These are phyloP conservation scores for Reticulitermes speratus DNA, from an alignment of 1,140 invertebrate species.

Conservation along the genomic window DNA sequence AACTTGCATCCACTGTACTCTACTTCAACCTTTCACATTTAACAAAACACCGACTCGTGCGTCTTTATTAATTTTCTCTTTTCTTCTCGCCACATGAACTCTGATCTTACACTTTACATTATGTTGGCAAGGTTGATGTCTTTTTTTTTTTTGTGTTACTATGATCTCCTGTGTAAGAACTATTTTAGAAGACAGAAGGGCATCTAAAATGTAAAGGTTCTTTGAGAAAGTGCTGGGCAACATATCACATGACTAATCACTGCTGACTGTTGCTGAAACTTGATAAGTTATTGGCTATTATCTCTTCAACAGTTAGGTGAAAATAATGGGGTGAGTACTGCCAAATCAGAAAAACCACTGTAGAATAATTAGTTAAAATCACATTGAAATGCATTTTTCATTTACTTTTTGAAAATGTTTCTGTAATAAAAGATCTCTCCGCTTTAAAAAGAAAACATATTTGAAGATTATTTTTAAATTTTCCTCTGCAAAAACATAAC, in stretches of 20 bases:
- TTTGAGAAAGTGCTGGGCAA: neutral
- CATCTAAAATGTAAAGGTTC: conserved; percentile 11
- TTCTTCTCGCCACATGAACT: too few relatives aligned
- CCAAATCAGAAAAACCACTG: neutral
- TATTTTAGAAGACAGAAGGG: neutral
- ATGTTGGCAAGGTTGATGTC: conserved; percentile 8
- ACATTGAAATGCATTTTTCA: neutral
- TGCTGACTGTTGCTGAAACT: neutral
- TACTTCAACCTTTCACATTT: neutral
- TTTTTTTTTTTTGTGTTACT: neutral
- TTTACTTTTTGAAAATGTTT: neutral
- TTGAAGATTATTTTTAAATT: neutral
- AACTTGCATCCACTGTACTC: neutral
- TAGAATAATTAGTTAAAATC: neutral
- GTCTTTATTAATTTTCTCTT: neutral
- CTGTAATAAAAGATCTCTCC: neutral
- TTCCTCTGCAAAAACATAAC: neutral
- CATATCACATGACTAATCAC: conserved; percentile 8
- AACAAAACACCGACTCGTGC: neutral
- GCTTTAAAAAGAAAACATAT: neutral
- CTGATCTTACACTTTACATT: neutral
- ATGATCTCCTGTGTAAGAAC: too few relatives aligned
- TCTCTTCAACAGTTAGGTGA: neutral
- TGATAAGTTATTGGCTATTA: neutral
- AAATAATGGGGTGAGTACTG: neutral